These are phyloP conservation scores for Cotesia vestalis DNA, from an alignment of 1,140 invertebrate species.

Conservation along the genomic window DNA sequence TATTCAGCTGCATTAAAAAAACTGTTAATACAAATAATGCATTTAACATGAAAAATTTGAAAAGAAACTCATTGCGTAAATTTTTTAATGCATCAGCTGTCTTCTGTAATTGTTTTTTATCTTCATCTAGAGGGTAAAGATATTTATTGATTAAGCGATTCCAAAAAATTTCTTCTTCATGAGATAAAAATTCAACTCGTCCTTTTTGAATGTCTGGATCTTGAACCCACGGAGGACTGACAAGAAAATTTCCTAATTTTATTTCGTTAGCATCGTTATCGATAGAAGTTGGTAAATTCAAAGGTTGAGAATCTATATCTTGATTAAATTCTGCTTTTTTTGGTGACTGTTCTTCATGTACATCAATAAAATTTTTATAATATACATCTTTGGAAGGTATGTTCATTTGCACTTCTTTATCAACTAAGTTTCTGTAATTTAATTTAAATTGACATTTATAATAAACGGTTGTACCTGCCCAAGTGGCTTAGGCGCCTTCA, in stretches of 20 bases:
- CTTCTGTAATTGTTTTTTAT: constrained; percentile 59
- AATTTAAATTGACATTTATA: too few relatives aligned
- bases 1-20: constrained; percentile 81
- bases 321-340: too few relatives aligned
- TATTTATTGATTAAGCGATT: constrained; percentile 77
- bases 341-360: too few relatives aligned
- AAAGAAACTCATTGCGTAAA: constrained; percentile 76
- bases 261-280: constrained; percentile 9
- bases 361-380: too few relatives aligned
- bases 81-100: constrained; percentile 71
- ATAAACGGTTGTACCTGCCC: too few relatives aligned
- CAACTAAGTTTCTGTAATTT: too few relatives aligned
- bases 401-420: too few relatives aligned
- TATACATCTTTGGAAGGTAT: too few relatives aligned
- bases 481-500: too few relatives aligned
- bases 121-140: constrained; percentile 74
- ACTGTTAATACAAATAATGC: constrained; percentile 83
- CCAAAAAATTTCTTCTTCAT: constrained; percentile 77
- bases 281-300: constrained; percentile 32
- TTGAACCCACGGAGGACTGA: constrained; percentile 77
- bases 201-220: constrained; percentile 73
- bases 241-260: constrained; percentile 59
- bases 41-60: constrained; percentile 87
- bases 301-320: constrained; percentile 45
- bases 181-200: constrained; percentile 70